Percentiles rank a stretch among this genome's conserved stretches.
phyloP scores from a whole-genome alignment of 2,888 invertebrate genomes.

The Tinea pellionella region DNA sequence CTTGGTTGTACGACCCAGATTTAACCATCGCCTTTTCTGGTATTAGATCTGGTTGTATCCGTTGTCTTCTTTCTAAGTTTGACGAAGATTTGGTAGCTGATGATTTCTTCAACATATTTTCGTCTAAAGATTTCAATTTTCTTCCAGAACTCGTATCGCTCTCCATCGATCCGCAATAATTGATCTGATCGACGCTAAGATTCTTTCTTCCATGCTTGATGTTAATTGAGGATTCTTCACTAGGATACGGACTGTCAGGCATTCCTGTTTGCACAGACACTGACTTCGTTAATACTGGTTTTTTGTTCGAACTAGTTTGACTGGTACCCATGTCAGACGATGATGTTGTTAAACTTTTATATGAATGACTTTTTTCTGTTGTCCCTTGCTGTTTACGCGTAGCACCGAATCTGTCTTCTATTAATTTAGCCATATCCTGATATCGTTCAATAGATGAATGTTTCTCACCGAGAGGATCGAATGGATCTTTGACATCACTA shows the following conservation, averaged over 20 bases:
- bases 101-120: conserved; percentile 62
- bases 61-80: conserved; percentile 58
- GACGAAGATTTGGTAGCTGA: conserved; percentile 56
- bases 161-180: conserved; percentile 65
- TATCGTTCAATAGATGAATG: conserved; percentile 78
- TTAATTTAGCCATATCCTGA: conserved; percentile 77
- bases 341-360: conserved; percentile 63
- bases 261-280: conserved; percentile 66
- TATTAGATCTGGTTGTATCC: conserved; percentile 64
- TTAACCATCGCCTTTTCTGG: conserved; percentile 62
- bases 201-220: conserved; percentile 62
- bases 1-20: conserved; percentile 63
- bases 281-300: conserved; percentile 60
- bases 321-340: conserved; percentile 66
- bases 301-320: conserved; percentile 60
- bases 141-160: conserved; percentile 61
- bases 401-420: conserved; percentile 75
- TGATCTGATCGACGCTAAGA: conserved; percentile 62
- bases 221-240: conserved; percentile 51
- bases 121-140: conserved; percentile 58
- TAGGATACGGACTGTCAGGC: conserved; percentile 47
- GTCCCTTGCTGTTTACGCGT: conserved; percentile 54
- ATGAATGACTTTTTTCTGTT: conserved; percentile 62
- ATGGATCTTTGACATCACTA: conserved; percentile 63
- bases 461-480: conserved; percentile 72